These are phyloP conservation scores for Xanthorhoe spadicearia DNA, from an alignment of 2,888 invertebrate species.

Conservation along the genomic window DNA sequence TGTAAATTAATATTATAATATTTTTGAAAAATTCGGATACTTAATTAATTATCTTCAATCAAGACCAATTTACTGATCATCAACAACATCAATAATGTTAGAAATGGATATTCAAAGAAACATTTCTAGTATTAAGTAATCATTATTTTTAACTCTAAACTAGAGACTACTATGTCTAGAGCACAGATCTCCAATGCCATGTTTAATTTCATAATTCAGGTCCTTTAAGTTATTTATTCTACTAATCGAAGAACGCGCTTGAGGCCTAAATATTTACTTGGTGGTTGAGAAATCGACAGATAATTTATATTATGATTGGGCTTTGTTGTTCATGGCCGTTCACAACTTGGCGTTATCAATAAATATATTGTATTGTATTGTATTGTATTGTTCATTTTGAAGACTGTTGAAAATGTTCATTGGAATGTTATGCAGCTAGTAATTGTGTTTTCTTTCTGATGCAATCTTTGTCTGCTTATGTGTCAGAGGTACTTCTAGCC, in stretches of 20 bases:
- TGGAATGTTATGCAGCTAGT: background rate
- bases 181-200: background rate
- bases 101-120: no score
- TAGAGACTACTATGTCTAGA: no score
- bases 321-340: slow-evolving; percentile 10
- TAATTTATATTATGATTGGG: background rate
- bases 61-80: no score
- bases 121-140: no score
- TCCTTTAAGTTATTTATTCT: slow-evolving; percentile 22
- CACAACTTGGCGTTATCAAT: no score
- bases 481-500: slow-evolving; percentile 27
- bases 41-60: no score
- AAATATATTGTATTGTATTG: no score
- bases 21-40: no score
- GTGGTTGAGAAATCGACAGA: slow-evolving; percentile 22
- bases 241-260: slow-evolving; percentile 19
- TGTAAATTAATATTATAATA: no score
- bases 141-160: no score
- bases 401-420: background rate
- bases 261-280: slow-evolving; percentile 17
- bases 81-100: no score
- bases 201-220: slow-evolving; percentile 17
- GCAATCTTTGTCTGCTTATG: slow-evolving; percentile 33
- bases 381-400: no score
- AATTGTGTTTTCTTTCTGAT: slow-evolving; percentile 25